Conservation (phyloP, 2,888 invertebrate species). For the Meliscaeva auricollis region DNA sequence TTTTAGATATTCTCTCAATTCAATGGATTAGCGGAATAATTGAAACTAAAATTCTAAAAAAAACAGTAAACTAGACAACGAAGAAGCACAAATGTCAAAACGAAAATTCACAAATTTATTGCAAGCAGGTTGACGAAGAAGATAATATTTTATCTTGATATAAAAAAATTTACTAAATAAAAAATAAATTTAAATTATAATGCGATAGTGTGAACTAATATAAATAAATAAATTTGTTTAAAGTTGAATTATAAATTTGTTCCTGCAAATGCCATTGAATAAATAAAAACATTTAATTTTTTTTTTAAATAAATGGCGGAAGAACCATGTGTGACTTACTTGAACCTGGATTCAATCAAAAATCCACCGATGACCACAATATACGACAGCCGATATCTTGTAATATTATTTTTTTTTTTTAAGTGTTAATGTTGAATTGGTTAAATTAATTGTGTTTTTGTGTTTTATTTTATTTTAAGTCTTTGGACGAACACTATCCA, state of each 20-base stretch:
- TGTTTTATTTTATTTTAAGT: constrained; percentile 32
- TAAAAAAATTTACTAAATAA: neutral
- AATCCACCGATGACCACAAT: neutral
- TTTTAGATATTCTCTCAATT: neutral
- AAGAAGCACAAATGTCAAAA: constrained; percentile 48
- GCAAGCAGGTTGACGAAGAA: constrained; percentile 25
- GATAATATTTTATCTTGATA: neutral
- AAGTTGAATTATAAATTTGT: neutral
- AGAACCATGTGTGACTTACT: constrained; percentile 29
- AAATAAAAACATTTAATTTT: neutral
- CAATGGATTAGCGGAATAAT: constrained; percentile 20
- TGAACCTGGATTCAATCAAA: constrained; percentile 12
- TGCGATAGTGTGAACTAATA: neutral
- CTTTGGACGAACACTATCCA: constrained; percentile 8
- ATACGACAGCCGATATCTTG: constrained; percentile 17
- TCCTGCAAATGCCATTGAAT: constrained; percentile 12
- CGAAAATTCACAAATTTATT: constrained; percentile 8
- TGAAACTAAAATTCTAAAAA: constrained; percentile 14
- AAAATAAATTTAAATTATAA: neutral
- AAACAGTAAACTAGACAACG: constrained; percentile 27
- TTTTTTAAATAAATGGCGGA: constrained; percentile 41
- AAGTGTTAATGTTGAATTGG: neutral
- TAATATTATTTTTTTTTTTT: neutral
- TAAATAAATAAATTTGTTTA: neutral
- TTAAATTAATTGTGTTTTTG: neutral